Conservation (phyloP, 2,888 invertebrate species). For the Xestia rhomboidea region DNA sequence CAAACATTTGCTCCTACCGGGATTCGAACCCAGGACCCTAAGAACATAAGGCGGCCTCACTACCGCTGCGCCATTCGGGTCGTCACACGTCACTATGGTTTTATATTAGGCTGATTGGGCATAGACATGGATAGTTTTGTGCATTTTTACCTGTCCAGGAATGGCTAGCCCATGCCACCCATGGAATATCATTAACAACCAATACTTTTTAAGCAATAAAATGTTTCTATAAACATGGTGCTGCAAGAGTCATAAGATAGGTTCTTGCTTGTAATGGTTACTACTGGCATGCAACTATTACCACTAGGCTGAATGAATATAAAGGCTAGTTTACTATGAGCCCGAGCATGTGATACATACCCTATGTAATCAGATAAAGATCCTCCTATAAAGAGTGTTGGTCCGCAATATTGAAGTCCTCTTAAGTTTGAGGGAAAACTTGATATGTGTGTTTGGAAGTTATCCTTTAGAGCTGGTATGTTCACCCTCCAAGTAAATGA, state of each 20-base stretch:
- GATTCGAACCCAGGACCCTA: no score
- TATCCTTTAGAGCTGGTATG: slow-evolving; percentile 92
- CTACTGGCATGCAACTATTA: not conserved
- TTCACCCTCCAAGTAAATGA: slow-evolving; percentile 95
- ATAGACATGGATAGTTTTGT: not conserved
- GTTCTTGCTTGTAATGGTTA: not conserved
- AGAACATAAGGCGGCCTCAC: no score
- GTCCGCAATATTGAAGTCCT: slow-evolving; percentile 91
- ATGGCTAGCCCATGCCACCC: not conserved
- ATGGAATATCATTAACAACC: not conserved
- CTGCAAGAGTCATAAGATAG: not conserved
- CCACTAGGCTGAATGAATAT: not conserved
- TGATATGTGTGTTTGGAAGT: slow-evolving; percentile 92
- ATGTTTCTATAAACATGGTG: not conserved
- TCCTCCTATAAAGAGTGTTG: slow-evolving; percentile 96
- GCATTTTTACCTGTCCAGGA: not conserved
- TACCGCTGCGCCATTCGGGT: no score
- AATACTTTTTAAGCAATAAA: not conserved
- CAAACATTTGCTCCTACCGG: no score
- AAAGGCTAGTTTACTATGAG: slow-evolving; percentile 3
- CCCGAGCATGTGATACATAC: slow-evolving; percentile 79
- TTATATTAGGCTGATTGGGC: no score
- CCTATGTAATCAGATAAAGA: slow-evolving; percentile 95
- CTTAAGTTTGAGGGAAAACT: slow-evolving; percentile 91
- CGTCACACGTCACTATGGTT: no score